Evolutionary conservation across 2,113 vertebrate species (phyloP), one percentile per base, ranked within the genome.

Genomic region (Pandion haliaetus): DNA sequence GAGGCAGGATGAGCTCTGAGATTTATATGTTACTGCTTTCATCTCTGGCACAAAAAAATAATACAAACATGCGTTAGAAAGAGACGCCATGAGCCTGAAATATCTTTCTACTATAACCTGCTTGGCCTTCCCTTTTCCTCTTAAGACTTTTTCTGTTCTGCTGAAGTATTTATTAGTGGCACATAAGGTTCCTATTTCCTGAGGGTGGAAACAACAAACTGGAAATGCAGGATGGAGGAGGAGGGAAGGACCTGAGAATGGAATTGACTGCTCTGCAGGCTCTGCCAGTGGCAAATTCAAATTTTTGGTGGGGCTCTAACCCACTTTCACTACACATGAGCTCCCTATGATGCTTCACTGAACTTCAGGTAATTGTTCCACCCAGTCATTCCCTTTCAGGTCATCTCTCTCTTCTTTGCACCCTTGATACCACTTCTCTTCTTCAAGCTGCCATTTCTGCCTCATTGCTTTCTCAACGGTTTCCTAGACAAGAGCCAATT

Each of bases 221-320:
- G 77, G 83, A 97, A 96, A 90, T 91, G 86, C 78, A 85, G 95
- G 88, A 77, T 90, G 78, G 83, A 95, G 93, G 61, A 95, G 80
- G 49, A 95, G 87, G 86, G 63, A 84, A 95, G 50, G 69, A 93
- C 34, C 31, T 58, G 58, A 78, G 87, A 91, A 91, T 21, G 26
- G 57, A 85, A 77, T 2, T 89, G 58, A 29, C 73, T 94, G 88
- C 36, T 93, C 63, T 90, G 77, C 89, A 91, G 83, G 91, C 90
- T 93, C 63, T 95, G 62, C 84, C 63, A 95, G 73, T 85, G 71
- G 74, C 71, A 88, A 62, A 55, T 93, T 97, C 59, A 94, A 25
- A 91, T 86, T 86, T 92, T 91, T 92, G 76, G 44, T 83, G 90
- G 71, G 58, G 79, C 45, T 85, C 25, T 92, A 77, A 55, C 88